These are phyloP conservation scores for Actenoides hombroni DNA, from an alignment of 2,113 vertebrate species.

Conservation along the genomic window DNA sequence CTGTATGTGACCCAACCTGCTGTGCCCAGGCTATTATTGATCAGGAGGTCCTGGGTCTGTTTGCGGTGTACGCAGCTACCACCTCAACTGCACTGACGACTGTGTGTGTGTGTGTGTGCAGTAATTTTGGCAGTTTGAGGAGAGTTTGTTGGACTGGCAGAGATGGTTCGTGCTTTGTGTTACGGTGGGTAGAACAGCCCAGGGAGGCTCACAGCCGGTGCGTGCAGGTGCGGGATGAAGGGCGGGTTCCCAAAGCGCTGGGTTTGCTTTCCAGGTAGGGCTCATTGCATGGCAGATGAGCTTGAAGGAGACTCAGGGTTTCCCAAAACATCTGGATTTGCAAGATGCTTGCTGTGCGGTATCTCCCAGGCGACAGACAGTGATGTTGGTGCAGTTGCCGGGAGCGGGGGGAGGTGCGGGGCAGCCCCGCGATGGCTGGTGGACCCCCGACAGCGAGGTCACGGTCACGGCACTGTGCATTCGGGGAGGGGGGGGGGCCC, in stretches of 20 bases:
- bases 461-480: accelerated
- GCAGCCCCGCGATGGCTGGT: accelerated
- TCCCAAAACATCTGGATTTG: not conserved
- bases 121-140: not conserved
- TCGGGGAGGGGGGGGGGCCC: accelerated
- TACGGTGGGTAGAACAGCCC: accelerated
- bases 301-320: accelerated
- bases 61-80: accelerated
- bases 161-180: not conserved
- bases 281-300: accelerated
- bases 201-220: accelerated
- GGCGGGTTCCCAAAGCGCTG: accelerated
- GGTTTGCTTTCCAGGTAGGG: not conserved
- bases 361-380: accelerated
- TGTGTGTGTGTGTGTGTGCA: too few relatives aligned
- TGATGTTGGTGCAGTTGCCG: accelerated
- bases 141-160: not conserved
- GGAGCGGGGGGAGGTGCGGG: not conserved
- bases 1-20: not conserved
- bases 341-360: too few relatives aligned
- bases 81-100: not conserved
- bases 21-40: accelerated
- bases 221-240: accelerated
- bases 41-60: not conserved
- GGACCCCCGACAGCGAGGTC: too few relatives aligned